Evolutionary conservation across 2,113 vertebrate genomes (phyloP).

Genomic region (Alexandromys fortis): DNA sequence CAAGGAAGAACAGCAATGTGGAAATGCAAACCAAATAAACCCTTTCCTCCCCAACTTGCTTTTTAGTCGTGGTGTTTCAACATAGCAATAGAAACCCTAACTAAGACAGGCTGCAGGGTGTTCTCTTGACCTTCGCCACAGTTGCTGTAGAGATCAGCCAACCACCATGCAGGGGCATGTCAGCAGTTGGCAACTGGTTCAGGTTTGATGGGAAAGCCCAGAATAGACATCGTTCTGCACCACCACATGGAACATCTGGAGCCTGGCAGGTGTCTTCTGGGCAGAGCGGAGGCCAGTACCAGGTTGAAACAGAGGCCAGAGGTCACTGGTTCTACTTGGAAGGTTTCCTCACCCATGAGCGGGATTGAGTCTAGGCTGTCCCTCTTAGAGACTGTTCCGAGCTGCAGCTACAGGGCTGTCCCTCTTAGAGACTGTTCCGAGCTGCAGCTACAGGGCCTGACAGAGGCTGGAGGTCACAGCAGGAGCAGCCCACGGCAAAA

Average conservation of each 20-base stretch:
- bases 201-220: not conserved
- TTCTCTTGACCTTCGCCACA: not conserved
- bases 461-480: not conserved
- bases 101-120: not conserved
- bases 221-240: accelerated
- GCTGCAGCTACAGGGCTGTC: not conserved
- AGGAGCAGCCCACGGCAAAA: accelerated
- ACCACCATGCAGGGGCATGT: not conserved
- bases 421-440: not conserved
- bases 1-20: not conserved
- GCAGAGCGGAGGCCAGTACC: not conserved
- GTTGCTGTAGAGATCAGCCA: not conserved
- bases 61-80: not conserved
- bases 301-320: not conserved
- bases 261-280: not conserved
- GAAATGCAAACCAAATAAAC: not conserved
- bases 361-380: too few relatives aligned
- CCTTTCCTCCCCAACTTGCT: not conserved
- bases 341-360: too few relatives aligned
- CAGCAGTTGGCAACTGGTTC: not conserved
- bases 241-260: not conserved
- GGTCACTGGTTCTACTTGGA: not conserved
- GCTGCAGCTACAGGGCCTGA: not conserved
- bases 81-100: not conserved
- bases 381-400: not conserved